phyloP scores from a whole-genome alignment of 2,113 vertebrate genomes.

The Crotalus horridus region DNA sequence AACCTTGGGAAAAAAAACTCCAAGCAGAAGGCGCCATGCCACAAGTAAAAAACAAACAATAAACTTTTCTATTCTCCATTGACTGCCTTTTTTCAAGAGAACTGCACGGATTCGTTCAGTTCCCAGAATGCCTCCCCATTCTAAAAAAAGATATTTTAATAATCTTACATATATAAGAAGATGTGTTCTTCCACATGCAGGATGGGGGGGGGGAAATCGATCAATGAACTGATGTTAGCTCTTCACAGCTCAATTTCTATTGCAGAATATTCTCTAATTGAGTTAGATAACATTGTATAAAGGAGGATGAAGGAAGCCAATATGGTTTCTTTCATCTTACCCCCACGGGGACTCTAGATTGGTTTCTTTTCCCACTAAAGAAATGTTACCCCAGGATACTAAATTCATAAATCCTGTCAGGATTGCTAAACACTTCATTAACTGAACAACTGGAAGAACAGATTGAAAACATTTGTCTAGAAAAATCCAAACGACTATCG shows the following conservation, averaged over 20 bases:
- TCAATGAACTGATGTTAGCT: not conserved
- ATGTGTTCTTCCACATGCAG: not conserved
- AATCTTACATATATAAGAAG: not conserved
- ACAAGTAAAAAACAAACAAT: not conserved
- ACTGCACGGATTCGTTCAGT: slow-evolving; percentile 13
- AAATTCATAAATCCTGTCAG: not conserved
- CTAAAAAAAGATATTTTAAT: not conserved
- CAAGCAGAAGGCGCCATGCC: not conserved
- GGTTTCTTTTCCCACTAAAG: not conserved
- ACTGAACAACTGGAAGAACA: not conserved
- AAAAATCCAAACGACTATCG: not conserved
- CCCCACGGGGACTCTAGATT: not conserved
- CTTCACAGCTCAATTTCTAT: not conserved
- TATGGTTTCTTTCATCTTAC: not conserved
- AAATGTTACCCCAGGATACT: not conserved
- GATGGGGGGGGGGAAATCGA: not conserved
- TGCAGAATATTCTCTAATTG: slow-evolving; percentile 21
- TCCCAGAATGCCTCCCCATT: not conserved
- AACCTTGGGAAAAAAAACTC: not conserved
- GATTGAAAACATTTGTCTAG: not conserved
- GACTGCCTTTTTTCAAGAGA: slow-evolving; percentile 7
- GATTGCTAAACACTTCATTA: slow-evolving; percentile 17
- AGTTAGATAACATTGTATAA: not conserved
- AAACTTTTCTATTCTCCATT: not conserved
- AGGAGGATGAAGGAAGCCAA: not conserved